Evolutionary conservation across 1,140 invertebrate genomes (phyloP).

Genomic region (Cydia amplana): DNA sequence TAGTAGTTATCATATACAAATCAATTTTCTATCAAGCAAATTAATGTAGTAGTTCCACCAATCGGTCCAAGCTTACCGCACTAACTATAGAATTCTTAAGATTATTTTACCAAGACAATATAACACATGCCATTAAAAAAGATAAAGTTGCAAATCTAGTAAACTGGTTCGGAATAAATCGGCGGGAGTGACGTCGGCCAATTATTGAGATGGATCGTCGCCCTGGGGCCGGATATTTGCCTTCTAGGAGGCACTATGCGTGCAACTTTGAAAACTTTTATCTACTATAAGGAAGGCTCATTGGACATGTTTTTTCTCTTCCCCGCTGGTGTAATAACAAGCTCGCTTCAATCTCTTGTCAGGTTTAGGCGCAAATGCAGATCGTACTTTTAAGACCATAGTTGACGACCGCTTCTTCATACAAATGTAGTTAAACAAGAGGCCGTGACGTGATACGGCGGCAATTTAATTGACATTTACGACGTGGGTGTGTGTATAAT

Average conservation of each 20-base stretch:
- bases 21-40: too few relatives aligned
- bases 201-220: constrained; percentile 19
- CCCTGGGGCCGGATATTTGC: neutral
- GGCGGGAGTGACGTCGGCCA: constrained; percentile 2
- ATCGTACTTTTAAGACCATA: too few relatives aligned
- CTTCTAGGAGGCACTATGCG: constrained; percentile 11
- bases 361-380: too few relatives aligned
- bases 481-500: too few relatives aligned
- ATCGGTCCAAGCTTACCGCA: too few relatives aligned
- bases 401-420: too few relatives aligned
- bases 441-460: too few relatives aligned
- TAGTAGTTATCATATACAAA: too few relatives aligned
- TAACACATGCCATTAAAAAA: neutral
- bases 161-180: constrained; percentile 4
- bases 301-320: neutral
- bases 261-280: neutral
- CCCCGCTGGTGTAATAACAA: neutral
- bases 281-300: neutral
- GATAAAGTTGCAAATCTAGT: neutral
- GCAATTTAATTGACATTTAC: too few relatives aligned
- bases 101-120: neutral
- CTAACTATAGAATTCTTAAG: neutral
- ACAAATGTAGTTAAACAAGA: too few relatives aligned
- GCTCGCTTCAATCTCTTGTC: neutral
- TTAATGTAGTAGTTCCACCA: too few relatives aligned